Evolutionary conservation across 1,140 invertebrate species (phyloP), one percentile per base, ranked within the genome.

Genomic region (Hylyphantes graminicola): DNA sequence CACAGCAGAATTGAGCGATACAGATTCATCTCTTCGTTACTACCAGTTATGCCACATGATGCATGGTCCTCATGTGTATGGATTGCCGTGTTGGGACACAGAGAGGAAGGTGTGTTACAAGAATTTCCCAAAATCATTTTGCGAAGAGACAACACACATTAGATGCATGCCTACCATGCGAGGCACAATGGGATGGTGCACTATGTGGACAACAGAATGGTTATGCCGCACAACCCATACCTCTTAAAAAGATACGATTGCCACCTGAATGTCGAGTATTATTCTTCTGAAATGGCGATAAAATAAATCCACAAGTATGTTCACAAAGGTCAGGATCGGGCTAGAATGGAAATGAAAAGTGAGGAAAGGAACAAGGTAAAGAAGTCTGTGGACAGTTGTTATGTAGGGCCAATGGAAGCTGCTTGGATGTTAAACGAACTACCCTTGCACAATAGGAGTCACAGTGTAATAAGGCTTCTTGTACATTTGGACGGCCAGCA

Each of bases 291-390:
- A 21, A 67, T 67, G 64, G 64, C 64, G 11, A 21, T 67, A 11
- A 67, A 67, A 67, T 67, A 67, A 1, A 35, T 35, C 1, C 35
- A 35, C 35, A 35, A 35, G 2, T 35, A 35, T 67, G 10, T 67
- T 67, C 64, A 67, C 21, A 67, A 67, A 67, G 64, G 64, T 21
- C 64, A 67, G 4, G 64, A 67, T 21, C 15, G 64, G 64, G 21
- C 15, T 21, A 11, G 21, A 21, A 67, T 61, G 35, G 35, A 35
- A 2, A 35, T 35, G 35, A 35, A 35, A 35, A 35, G 5, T 35
- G 35, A 35, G 35, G 35, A 35, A 35, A 35, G 35, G 35, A 5
- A 35, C 35, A 5, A 35, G 35, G 35, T 35, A 35, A 61, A 17
- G 57, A 61, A 61, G 57, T 12, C 1, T 61, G 57, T 61, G 57